Evolutionary conservation across 1,140 invertebrate species (phyloP).

Genomic region (Aphis craccivora): DNA sequence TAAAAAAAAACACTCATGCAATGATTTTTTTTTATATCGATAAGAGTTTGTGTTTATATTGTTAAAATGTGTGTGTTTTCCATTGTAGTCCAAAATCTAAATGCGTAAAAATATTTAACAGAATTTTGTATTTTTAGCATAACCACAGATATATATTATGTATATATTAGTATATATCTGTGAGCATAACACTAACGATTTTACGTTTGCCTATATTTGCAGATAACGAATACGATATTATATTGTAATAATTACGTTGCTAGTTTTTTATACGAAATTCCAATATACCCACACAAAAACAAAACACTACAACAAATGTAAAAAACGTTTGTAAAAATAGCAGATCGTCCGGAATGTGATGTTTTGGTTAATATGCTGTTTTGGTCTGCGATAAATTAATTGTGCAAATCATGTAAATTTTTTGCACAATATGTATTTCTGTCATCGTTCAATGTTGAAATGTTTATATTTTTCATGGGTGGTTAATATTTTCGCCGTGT

Average conservation of each 20-base stretch:
- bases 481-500: constrained; percentile 2
- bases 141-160: too few relatives aligned
- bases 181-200: neutral
- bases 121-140: neutral
- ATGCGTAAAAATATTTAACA: neutral
- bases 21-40: neutral
- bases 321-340: neutral
- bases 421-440: neutral
- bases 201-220: neutral
- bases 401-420: neutral
- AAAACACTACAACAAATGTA: neutral
- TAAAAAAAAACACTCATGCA: neutral
- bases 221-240: neutral
- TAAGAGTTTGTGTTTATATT: neutral
- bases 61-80: neutral
- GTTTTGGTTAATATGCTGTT: neutral
- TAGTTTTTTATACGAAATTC: neutral
- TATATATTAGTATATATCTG: too few relatives aligned
- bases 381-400: neutral
- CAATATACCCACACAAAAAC: neutral
- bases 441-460: neutral
- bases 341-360: neutral
- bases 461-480: neutral
- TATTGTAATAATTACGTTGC: neutral
- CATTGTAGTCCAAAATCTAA: neutral